Base-by-base conservation (phyloP, 2,797 vertebrate genomes). In the Amblyopsis hoosieri region DNA sequence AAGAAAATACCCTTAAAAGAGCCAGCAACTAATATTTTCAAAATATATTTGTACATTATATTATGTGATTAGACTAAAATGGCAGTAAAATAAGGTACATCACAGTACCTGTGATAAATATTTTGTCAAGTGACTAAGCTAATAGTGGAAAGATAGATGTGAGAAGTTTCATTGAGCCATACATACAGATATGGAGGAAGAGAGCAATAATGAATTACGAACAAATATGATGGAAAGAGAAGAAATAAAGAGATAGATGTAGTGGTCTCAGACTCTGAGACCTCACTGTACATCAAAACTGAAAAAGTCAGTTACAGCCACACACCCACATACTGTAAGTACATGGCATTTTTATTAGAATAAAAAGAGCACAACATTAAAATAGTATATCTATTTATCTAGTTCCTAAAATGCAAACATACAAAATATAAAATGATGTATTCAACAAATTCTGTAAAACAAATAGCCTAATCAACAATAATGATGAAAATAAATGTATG, bases 271-370 rank as follows among this genome's bases (percentile, higher is more conserved):
- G 37, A 37, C 37, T 42, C 8, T 42, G 37, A 42, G 37, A 42
- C 8, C 37, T 9, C 8, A 42, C 37, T 42, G 37, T 42, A 42
- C 9, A 42, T 10, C 7, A 42, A 42, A 10, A 10, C 37, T 42
- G 37, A 9, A 42, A 42, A 42, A 42, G 9, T 7, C 37, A 17
- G 3, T 5, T 33, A 29, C 54, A 11, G 11, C 12, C 11, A 48
- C 46, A 48, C 49, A 14, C 13, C 3, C 13, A 11, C 13, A 56
- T 13, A 55, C 23, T n/a, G 12, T 4, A 58, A 9, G 49, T 37
- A 57, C 53, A 76, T 52, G 62, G 66, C 52, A 31, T 74, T 66
- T 88, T 84, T 85, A 85, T 84, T 84, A 57, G 62, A 58, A 80
- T 77, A 79, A 76, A 29, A 74, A 78, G 53, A 78, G 63, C 57